Conservation (phyloP, 1,140 invertebrate genomes). For the Aleiodes sp. region DNA sequence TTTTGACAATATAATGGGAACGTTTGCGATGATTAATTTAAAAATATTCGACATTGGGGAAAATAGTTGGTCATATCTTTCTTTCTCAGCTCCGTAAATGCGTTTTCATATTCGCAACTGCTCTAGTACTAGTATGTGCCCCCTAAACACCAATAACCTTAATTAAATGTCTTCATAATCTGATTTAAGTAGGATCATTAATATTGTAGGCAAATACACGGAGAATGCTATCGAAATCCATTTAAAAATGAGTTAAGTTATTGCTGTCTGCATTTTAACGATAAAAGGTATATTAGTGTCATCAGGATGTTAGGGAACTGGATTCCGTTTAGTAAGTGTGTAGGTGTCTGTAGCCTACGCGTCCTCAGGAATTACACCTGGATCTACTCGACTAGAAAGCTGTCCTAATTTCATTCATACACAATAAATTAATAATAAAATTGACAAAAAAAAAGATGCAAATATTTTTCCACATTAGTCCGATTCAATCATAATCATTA, state of each 20-base stretch:
- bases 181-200: too few relatives aligned
- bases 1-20: too few relatives aligned
- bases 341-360: not conserved
- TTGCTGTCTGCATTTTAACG: too few relatives aligned
- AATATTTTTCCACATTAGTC: not conserved
- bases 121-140: too few relatives aligned
- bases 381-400: not conserved
- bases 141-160: too few relatives aligned
- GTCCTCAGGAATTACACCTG: not conserved
- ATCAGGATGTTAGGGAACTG: constrained; percentile 1
- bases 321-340: not conserved
- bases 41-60: too few relatives aligned
- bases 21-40: too few relatives aligned
- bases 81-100: too few relatives aligned
- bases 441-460: too few relatives aligned
- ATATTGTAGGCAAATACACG: not conserved
- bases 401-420: not conserved
- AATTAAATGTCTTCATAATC: too few relatives aligned
- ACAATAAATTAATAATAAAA: not conserved
- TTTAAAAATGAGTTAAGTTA: not conserved
- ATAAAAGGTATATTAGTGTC: not conserved
- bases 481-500: not conserved
- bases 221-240: not conserved
- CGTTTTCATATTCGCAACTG: too few relatives aligned
- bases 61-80: too few relatives aligned